Base-by-base conservation (phyloP, 2,113 vertebrate species). In the Rafetus swinhoei region DNA sequence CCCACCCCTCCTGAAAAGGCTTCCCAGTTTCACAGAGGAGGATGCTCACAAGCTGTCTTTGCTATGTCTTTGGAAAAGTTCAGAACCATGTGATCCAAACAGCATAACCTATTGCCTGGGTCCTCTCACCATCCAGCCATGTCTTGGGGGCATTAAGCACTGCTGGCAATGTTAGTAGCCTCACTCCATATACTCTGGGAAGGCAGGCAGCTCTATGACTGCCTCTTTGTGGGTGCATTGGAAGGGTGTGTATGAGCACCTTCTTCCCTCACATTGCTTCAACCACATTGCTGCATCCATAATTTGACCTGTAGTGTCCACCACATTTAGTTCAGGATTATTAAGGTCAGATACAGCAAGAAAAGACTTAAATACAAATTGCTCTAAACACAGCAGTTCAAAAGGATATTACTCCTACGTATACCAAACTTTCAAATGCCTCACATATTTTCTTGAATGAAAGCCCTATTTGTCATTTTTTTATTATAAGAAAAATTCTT, bases 401-500 rank as follows among this genome's bases (percentile, higher is more conserved):
- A 97, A 97, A 98, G 96, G 93, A 94, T 97, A 87, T 97, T 94
- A 97, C 98, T 98, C 98, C 98, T 97, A 98, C 98, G 82, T 97
- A 95, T 95, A 96, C 94, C 92, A 97, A 96, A 95, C 92, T 97
- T 98, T 96, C 24, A 56, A 92, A 98, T 98, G 97, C 98, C 94
- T 22, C 88, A 93, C 98, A 98, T 98, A 98, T 97, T 98, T 98
- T 97, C 97, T 89, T 98, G 97, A 98, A 98, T 98, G 96, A 98
- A 98, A 97, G 96, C 84, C 92, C 91, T 98, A 95, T 97, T 97
- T 96, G 91, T 97, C 94, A 94, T 95, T 97, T 95, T 95, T 97
- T 97, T 96, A 95, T 76, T 96, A 96, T 95, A 94, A 85, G 74
- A 86, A 93, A 97, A 98, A 96, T 96, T 97, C 97, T 96, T 97